Conservation (phyloP, 2,113 vertebrate genomes). For the Stigmatopora nigra region DNA sequence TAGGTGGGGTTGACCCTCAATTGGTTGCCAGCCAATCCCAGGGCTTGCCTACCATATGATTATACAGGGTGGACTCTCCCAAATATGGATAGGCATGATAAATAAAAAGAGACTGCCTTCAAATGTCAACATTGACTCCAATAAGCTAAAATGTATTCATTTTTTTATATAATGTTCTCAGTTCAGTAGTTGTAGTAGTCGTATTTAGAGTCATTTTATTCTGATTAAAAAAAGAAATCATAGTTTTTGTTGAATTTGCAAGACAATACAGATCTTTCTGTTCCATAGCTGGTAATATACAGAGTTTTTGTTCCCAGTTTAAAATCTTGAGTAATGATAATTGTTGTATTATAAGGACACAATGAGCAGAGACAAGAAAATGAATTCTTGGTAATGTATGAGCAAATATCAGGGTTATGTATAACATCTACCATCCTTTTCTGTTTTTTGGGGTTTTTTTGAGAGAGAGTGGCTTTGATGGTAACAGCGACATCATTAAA, state of each 20-base stretch:
- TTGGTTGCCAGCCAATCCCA: too few relatives aligned
- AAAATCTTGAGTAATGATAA: neutral
- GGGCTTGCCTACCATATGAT: too few relatives aligned
- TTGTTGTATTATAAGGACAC: neutral
- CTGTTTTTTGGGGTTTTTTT: constrained; percentile 10
- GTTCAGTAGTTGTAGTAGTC: too few relatives aligned
- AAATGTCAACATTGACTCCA: too few relatives aligned
- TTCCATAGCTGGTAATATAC: neutral
- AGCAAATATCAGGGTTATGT: constrained; percentile 17
- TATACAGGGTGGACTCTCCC: too few relatives aligned
- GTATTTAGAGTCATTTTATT: too few relatives aligned
- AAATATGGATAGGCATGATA: too few relatives aligned
- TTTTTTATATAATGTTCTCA: too few relatives aligned
- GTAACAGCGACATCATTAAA: constrained; percentile 23
- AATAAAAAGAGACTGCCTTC: too few relatives aligned
- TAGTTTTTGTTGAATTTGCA: neutral
- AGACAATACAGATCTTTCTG: neutral
- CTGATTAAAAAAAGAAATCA: too few relatives aligned
- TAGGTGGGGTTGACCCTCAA: too few relatives aligned
- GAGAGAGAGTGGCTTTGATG: constrained; percentile 22
- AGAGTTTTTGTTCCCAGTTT: neutral
- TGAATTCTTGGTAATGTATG: neutral
- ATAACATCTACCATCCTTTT: constrained; percentile 4
- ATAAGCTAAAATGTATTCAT: too few relatives aligned
- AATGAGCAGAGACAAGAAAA: constrained; percentile 12